A percentile compares a stretch with the other conserved stretches of the same genome.
Conservation (phyloP, 2,797 vertebrate genomes). For the Sparidentex hasta region DNA sequence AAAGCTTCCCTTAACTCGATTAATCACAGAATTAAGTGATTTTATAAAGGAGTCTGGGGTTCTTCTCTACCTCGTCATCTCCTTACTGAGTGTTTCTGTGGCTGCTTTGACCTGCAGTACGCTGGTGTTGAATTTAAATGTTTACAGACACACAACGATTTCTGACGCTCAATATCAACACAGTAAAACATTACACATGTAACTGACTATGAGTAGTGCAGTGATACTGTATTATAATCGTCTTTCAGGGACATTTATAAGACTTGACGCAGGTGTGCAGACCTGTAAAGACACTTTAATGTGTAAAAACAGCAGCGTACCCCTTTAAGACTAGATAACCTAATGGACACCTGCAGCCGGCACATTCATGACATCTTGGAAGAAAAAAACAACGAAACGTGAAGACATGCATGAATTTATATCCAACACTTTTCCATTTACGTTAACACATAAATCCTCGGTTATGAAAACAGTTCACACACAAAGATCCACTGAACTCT, state of each 20-base stretch:
- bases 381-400: constrained; percentile 26
- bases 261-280: neutral
- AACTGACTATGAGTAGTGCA: no score
- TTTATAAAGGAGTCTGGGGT: no score
- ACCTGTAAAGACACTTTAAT: neutral
- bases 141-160: no score
- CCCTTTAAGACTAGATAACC: constrained; percentile 4
- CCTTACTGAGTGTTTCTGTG: no score
- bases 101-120: no score
- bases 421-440: constrained; percentile 7
- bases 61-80: no score
- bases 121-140: no score
- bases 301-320: neutral
- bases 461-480: neutral
- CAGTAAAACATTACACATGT: no score
- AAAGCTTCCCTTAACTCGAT: no score
- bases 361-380: neutral
- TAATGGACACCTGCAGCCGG: neutral
- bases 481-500: neutral
- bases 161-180: no score
- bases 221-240: no score
- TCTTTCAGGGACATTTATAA: neutral
- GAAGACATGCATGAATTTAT: constrained; percentile 44
- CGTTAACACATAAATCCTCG: neutral
- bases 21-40: no score